Conservation (phyloP, 2,113 vertebrate species). For the Melanerpes aurifrons region DNA sequence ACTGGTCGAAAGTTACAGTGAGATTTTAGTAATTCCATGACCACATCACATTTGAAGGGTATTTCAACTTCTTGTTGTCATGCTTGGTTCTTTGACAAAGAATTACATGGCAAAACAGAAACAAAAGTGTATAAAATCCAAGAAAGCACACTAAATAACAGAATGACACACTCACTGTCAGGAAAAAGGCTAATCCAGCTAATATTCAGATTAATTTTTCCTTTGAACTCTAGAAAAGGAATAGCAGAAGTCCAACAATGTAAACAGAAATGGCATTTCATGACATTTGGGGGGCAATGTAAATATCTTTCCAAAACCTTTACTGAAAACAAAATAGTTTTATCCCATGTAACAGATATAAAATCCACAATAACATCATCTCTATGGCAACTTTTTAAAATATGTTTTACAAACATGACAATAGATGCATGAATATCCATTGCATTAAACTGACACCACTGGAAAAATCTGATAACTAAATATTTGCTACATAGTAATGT, state of each 20-base stretch:
- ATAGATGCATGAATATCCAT: not conserved
- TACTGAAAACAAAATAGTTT: not conserved
- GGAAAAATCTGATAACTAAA: not conserved
- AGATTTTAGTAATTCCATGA: not conserved
- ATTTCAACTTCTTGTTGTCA: not conserved
- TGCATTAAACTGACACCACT: not conserved
- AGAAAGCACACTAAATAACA: not conserved
- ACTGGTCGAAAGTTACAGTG: not conserved
- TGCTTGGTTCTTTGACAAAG: not conserved
- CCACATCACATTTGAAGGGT: not conserved
- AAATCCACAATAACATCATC: not conserved
- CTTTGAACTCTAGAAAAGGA: not conserved
- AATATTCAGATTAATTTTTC: not conserved
- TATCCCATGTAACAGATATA: not conserved
- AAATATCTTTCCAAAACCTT: not conserved
- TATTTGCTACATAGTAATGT: not conserved
- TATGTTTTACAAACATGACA: not conserved
- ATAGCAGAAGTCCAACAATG: not conserved
- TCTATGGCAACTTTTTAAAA: not conserved
- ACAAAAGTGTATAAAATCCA: not conserved
- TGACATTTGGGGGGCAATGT: not conserved
- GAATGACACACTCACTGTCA: not conserved
- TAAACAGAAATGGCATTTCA: not conserved
- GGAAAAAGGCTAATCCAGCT: not conserved
- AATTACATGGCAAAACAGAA: not conserved